Conservation (phyloP, 2,888 invertebrate species). For the Lasiommata megera region DNA sequence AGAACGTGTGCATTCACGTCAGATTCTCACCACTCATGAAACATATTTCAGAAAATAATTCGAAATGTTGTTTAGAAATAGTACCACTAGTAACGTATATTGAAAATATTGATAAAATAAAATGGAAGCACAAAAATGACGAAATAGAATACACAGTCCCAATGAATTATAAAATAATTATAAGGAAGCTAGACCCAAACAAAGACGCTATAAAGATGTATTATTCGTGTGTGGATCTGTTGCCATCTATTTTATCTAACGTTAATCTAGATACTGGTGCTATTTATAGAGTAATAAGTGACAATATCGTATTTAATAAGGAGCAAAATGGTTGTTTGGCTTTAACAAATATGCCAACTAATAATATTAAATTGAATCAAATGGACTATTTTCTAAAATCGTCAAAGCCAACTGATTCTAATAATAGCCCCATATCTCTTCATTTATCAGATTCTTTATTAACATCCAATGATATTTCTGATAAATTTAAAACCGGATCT, state of each 20-base stretch:
- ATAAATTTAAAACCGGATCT: background rate
- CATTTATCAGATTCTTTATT: background rate
- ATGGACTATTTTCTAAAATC: background rate
- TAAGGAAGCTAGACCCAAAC: conserved; percentile 45
- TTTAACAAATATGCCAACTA: background rate
- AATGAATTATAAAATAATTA: conserved; percentile 61
- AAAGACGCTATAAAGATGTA: conserved; percentile 47
- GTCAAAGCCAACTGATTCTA: background rate
- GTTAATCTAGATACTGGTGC: conserved; percentile 45
- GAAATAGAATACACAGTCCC: conserved; percentile 60
- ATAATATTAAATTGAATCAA: conserved; percentile 2
- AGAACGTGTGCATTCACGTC: conserved; percentile 52
- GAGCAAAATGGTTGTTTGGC: conserved; percentile 24
- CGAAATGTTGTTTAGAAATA: conserved; percentile 61
- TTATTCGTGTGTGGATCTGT: conserved; percentile 68
- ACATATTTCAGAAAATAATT: conserved; percentile 41
- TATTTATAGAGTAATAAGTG: conserved; percentile 51
- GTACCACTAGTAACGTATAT: conserved; percentile 57
- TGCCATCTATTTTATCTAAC: conserved; percentile 36
- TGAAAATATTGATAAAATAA: conserved; percentile 58
- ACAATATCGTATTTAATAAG: conserved; percentile 47
- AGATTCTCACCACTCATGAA: conserved; percentile 59
- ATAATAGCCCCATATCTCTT: background rate
- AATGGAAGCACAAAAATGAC: conserved; percentile 51
- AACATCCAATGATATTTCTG: background rate